Evolutionary conservation across 2,113 vertebrate species (phyloP).

Genomic region (Cichladusa arquata): DNA sequence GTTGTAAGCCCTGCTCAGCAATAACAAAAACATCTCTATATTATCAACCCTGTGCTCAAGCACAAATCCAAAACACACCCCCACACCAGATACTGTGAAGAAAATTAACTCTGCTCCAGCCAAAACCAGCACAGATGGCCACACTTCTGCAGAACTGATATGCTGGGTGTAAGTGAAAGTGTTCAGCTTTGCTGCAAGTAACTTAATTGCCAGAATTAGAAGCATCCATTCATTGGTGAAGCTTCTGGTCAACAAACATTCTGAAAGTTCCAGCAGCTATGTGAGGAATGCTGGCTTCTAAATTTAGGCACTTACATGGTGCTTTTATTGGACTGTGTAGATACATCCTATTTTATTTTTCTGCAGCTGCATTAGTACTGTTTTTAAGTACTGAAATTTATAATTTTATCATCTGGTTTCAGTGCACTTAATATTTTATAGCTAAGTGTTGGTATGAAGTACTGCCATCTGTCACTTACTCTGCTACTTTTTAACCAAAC

Average conservation of each 20-base stretch:
- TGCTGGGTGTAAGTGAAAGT: neutral
- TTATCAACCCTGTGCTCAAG: neutral
- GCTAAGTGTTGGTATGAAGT: neutral
- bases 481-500: neutral
- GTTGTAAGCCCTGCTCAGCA: neutral
- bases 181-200: neutral
- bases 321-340: neutral
- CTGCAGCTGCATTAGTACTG: neutral
- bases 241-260: neutral
- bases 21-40: neutral
- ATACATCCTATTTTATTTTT: neutral
- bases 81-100: neutral
- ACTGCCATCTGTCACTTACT: neutral
- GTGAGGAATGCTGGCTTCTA: neutral
- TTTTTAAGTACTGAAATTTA: neutral
- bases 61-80: neutral
- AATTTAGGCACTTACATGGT: neutral
- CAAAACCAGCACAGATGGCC: neutral
- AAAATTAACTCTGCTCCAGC: neutral
- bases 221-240: fast-evolving
- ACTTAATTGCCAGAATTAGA: neutral
- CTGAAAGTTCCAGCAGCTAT: neutral
- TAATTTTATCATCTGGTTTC: neutral
- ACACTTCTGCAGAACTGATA: neutral
- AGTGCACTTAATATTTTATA: neutral